Conservation (phyloP, 2,888 invertebrate species). For the Anaspis maculata region DNA sequence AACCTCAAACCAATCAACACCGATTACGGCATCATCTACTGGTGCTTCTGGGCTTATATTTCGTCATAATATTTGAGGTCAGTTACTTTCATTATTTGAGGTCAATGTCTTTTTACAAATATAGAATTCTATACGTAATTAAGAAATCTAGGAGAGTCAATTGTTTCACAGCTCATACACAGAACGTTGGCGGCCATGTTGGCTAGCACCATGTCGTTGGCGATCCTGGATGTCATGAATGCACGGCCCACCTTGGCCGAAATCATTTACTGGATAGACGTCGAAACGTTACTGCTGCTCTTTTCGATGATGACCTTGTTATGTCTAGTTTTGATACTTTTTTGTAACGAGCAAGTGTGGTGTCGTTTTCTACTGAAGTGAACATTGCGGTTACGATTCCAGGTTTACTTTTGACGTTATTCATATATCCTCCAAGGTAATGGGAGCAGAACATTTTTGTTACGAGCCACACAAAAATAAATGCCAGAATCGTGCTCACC, state of each 20-base stretch:
- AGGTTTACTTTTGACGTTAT: no score
- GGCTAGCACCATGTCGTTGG: slow-evolving; percentile 70
- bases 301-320: slow-evolving; percentile 93
- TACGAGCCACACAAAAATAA: no score
- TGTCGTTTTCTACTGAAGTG: no score
- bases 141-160: no score
- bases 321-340: no score
- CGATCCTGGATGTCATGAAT: slow-evolving; percentile 64
- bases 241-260: slow-evolving; percentile 71
- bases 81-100: no score
- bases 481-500: no score
- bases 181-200: slow-evolving; percentile 78
- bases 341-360: no score
- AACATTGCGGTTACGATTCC: no score
- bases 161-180: slow-evolving; percentile 60
- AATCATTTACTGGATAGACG: slow-evolving; percentile 80
- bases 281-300: slow-evolving; percentile 70
- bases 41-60: slow-evolving; percentile 64
- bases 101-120: no score
- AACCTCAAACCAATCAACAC: slow-evolving; percentile 57
- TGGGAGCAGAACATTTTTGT: no score
- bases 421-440: no score
- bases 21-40: slow-evolving; percentile 62
- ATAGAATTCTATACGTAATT: not conserved
- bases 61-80: slow-evolving; percentile 80